These are phyloP conservation scores for Caenorhabditis virilis DNA, from an alignment of 2,888 invertebrate genomes.

Conservation along the genomic window DNA sequence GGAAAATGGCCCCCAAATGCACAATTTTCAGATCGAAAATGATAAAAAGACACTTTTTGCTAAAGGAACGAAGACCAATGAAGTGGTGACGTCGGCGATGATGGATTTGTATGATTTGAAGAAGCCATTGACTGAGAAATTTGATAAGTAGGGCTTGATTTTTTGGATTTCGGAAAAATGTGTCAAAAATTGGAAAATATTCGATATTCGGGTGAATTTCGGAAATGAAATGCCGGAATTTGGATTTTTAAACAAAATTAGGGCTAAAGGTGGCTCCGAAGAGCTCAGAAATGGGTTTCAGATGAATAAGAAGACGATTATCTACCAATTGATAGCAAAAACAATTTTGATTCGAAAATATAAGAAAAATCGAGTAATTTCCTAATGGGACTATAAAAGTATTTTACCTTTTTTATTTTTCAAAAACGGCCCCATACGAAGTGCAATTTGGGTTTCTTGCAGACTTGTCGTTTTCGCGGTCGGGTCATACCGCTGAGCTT, in stretches of 20 bases:
- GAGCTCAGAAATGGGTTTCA: too few relatives aligned
- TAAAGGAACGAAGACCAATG: conserved; percentile 77
- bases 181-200: neutral
- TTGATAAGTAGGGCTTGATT: conserved; percentile 50
- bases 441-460: too few relatives aligned
- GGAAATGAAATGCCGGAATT: neutral
- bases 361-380: neutral
- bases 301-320: too few relatives aligned
- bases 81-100: conserved; percentile 76
- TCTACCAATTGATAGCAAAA: too few relatives aligned
- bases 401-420: too few relatives aligned
- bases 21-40: conserved; percentile 24
- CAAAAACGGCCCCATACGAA: too few relatives aligned
- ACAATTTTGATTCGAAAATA: neutral
- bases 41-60: conserved; percentile 49
- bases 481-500: too few relatives aligned
- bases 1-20: neutral
- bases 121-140: conserved; percentile 60
- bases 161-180: neutral
- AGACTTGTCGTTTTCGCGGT: too few relatives aligned
- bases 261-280: neutral
- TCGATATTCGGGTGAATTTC: neutral
- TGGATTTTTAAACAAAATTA: neutral
- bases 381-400: too few relatives aligned
- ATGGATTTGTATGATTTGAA: conserved; percentile 75